Base-by-base conservation (phyloP, 1,140 invertebrate genomes). In the Macrobrachium nipponense region DNA sequence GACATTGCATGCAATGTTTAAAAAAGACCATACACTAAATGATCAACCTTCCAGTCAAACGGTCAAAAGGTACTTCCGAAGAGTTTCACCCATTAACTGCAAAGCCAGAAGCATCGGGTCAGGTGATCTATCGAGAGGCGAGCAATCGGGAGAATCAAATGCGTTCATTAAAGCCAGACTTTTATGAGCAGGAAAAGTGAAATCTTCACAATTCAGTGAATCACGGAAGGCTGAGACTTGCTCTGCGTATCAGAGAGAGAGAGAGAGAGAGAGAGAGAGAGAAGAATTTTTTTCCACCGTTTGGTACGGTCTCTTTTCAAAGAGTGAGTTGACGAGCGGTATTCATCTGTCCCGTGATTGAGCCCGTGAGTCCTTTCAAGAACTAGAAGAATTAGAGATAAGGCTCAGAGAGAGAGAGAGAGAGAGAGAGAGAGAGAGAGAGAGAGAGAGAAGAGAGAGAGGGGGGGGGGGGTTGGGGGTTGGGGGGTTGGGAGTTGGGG, bases 311-410 rank as follows among this genome's bases (percentile, higher is more conserved):
- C 76, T 75, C 73, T 73, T 86, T 86, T 86, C 68, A 86, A 86
- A 86, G 78, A 73, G 60, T 27, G 61, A 73, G 84, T 62, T 86
- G 84, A 86, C 84, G 84, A 86, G 84, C 64, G 23, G 84, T 80
- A 86, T 86, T 86, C 84, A 86, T 27, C 77, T 61, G 23, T 80
- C 43, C 36, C 72, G 51, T 51, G 51, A 51, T 51, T 51, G 68
- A 75, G 75, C 68, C 84, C 20, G 68, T 36, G 77, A 70, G 84
- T 86, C 80, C 84, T 86, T 86, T 86, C 84, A 86, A 86, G 84
- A 62, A 66, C 7, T 20, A 66, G 8, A 70, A 70, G 20, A n/a
- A 70, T 14, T 43, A 68, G 64, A 68, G 18, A 44, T 17, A 51
- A 20, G 58, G 73, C n/a, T 60, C 44, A 23, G 77, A 79, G 20